Evolutionary conservation across 2,888 invertebrate genomes (phyloP), one percentile per base, ranked within the genome.

Genomic region (Craniophora ligustri): DNA sequence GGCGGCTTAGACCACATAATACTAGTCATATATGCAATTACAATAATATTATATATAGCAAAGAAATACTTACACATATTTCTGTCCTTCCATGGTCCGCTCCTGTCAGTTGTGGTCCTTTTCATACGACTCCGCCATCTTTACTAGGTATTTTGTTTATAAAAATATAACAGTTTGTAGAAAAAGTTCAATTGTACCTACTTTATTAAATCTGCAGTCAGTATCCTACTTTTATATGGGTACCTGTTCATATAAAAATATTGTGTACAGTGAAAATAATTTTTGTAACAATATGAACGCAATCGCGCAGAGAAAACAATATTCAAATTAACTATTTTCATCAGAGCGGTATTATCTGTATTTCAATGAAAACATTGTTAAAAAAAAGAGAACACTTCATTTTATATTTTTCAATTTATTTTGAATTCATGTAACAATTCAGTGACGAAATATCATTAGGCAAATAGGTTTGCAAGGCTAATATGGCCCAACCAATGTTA

Each of bases 401-500:
- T 55, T 55, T 28, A 59, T 26, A 15, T 26, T 44, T n/a, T n/a
- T n/a, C n/a, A n/a, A n/a, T n/a, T 21, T 13, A n/a, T 53, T 60
- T 53, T 69, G 51, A 64, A 59, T 53, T 21, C 32, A 13, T 41
- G 26, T 14, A 47, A 36, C 14, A 56, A 50, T 63, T 64, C 32
- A 40, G 49, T 34, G 47, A 40, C 38, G 44, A 56, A 51, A 38
- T 48, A 50, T 64, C 34, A 60, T 38, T 40, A 36, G 40, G 45
- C 21, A 48, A 69, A 56, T 69, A 48, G 51, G 38, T 59, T 64
- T 68, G 54, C 48, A 53, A 59, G 67, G 58, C 48, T 63, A 59
- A 63, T 63, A 42, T 51, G 31, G 32, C 11, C 14, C 21, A 51
- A 36, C 45, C 46, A 53, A 34, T 36, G 39, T 47, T 32, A 28